phyloP scores from a whole-genome alignment of 2,888 invertebrate species.

The Seladonia tumulorum region DNA sequence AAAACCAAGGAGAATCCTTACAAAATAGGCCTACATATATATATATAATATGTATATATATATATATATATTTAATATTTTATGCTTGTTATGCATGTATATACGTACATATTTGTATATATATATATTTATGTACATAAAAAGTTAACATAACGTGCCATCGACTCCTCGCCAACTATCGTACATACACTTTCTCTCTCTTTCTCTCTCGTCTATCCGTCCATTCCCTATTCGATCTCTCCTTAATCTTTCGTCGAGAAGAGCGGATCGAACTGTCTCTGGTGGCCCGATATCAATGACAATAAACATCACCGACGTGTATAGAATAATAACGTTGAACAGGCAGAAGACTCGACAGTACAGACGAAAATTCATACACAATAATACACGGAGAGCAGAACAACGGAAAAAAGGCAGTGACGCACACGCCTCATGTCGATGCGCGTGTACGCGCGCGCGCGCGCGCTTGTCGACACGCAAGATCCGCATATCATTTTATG shows the following conservation, averaged over 20 bases:
- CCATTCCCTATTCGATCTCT: neutral
- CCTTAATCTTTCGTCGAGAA: constrained; percentile 14
- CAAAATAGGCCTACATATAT: constrained; percentile 79
- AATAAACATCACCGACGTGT: constrained; percentile 10
- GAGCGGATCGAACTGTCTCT: constrained; percentile 72
- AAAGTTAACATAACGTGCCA: constrained; percentile 81
- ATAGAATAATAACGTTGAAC: constrained; percentile 52
- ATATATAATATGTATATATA: constrained; percentile 67
- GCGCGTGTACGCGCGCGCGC: neutral
- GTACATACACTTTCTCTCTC: constrained; percentile 73
- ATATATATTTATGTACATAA: constrained; percentile 81
- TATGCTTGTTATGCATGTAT: constrained; percentile 36
- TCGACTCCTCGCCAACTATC: constrained; percentile 75
- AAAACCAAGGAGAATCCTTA: constrained; percentile 79
- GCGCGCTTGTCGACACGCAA: constrained; percentile 48
- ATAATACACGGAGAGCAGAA: constrained; percentile 60
- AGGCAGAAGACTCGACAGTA: constrained; percentile 44
- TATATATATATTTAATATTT: constrained; percentile 71
- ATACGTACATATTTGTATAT: constrained; percentile 71
- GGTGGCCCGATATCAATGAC: constrained; percentile 58
- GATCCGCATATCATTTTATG: constrained; percentile 46
- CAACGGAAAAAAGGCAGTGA: constrained; percentile 26
- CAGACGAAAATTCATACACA: constrained; percentile 27
- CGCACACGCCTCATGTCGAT: constrained; percentile 4
- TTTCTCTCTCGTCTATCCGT: constrained; percentile 9